Evolutionary conservation across 2,113 vertebrate genomes (phyloP), one percentile per base, ranked within the genome.

Genomic region (Gila orcuttii): DNA sequence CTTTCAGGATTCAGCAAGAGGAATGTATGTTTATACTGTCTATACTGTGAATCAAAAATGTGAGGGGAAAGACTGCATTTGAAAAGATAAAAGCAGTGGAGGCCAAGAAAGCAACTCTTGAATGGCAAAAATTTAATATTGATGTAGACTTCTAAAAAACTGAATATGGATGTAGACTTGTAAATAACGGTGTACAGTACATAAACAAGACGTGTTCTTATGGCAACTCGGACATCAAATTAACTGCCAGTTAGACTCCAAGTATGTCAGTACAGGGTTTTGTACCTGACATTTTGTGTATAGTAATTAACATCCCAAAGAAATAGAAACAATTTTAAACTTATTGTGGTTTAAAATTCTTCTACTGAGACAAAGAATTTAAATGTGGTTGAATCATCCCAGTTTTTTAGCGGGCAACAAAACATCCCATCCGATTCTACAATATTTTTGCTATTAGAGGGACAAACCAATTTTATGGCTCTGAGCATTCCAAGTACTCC

Each of bases 401-500:
- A 17, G 17, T 69, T 19, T 69, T 39, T 55, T 50, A 57, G 28
- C 9, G 47, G 62, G 36, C 71, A 59, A 55, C 15, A 75, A 42
- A 36, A 73, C 42, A 69, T 8, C 12, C 47, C 10, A 42, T 13
- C 11, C 28, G 0, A 4, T 55, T 79, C 55, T 33, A 15, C 19
- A 81, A 74, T 76, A 85, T 62, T 73, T 79, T 23, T 50, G 55
- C 60, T 75, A 79, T 55, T 78, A 36, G 45, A 36, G 45, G 60
- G 9, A 66, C 55, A 79, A 85, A 79, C 60, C 75, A 79, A 73
- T 52, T 84, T 75, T 80, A 84, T 74, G 68, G n/a, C n/a, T 77
- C 60, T 39, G 62, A 55, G 71, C 36, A 81, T 77, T 86, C 52
- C 39, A 60, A 86, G 78, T 47, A 50, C 23, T 23, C 19, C 1